Evolutionary conservation across 2,113 vertebrate species (phyloP).

Genomic region (cattle (Bos taurus)): DNA sequence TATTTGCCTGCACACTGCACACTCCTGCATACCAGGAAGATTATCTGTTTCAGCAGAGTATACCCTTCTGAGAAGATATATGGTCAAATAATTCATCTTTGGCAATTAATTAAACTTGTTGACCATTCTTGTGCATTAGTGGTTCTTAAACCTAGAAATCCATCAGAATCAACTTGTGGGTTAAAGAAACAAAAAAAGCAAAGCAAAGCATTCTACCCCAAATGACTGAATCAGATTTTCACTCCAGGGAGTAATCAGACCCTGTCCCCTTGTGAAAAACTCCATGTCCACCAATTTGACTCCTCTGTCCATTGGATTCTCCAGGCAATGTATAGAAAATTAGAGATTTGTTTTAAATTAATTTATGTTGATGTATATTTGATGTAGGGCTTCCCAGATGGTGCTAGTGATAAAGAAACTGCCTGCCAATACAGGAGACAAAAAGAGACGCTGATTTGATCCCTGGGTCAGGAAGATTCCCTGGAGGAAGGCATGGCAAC

Average conservation of each 20-base stretch:
- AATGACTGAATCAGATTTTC: not conserved
- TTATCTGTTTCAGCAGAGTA: not conserved
- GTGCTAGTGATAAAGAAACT: no score
- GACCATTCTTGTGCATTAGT: not conserved
- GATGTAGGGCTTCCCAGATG: no score
- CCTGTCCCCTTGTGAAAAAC: not conserved
- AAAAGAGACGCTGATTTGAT: no score
- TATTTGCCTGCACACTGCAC: not conserved
- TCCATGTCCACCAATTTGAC: not conserved
- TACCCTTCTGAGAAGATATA: not conserved
- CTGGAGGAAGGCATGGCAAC: no score
- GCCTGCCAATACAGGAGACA: no score
- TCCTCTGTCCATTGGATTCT: not conserved
- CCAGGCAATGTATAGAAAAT: no score
- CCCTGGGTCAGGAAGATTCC: no score
- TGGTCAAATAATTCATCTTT: not conserved
- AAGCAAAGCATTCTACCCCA: not conserved
- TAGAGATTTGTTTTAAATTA: no score
- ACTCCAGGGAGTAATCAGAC: not conserved
- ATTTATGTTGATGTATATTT: no score
- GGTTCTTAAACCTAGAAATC: not conserved
- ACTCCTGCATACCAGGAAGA: not conserved
- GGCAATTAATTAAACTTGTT: not conserved
- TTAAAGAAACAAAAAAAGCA: not conserved
- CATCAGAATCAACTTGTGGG: not conserved